These are phyloP conservation scores for Zoanthus solanderi DNA, from an alignment of 92 coral and sea anemone genomes.

Conservation along the genomic window DNA sequence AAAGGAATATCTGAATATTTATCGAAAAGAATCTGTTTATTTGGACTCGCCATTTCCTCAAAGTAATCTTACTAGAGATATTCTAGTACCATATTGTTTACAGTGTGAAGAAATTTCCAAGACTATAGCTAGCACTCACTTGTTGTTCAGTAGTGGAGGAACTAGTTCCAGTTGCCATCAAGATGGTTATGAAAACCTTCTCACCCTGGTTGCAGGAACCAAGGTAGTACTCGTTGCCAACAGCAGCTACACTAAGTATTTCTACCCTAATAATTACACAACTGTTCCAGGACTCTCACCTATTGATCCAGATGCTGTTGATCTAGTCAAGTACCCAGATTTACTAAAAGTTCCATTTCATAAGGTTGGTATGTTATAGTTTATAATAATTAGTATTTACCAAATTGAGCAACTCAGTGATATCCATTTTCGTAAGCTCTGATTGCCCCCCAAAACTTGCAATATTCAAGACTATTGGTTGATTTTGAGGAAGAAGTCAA, in stretches of 20 bases:
- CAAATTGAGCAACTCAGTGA: neutral
- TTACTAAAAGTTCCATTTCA: constrained; percentile 83
- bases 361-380: constrained; percentile 70
- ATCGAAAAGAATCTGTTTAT: constrained; percentile 81
- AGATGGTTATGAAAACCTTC: constrained; percentile 91
- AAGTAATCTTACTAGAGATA: constrained; percentile 77
- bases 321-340: constrained; percentile 79
- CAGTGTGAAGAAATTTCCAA: constrained; percentile 85
- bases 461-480: too few species aligned
- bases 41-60: constrained; percentile 95
- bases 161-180: constrained; percentile 92
- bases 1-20: constrained; percentile 83
- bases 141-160: constrained; percentile 90
- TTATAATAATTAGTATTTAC: neutral
- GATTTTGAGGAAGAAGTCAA: too few species aligned
- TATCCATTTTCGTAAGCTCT: too few species aligned
- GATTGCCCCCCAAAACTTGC: too few species aligned
- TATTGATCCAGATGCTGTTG: constrained; percentile 95
- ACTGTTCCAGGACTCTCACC: constrained; percentile 88
- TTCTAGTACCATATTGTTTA: constrained; percentile 84
- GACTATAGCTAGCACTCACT: constrained; percentile 75
- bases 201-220: constrained; percentile 86
- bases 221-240: constrained; percentile 88
- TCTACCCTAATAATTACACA: constrained; percentile 72
- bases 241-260: constrained; percentile 58